Evolutionary conservation across 2,113 vertebrate species (phyloP).

Genomic region (Vulpes lagopus): DNA sequence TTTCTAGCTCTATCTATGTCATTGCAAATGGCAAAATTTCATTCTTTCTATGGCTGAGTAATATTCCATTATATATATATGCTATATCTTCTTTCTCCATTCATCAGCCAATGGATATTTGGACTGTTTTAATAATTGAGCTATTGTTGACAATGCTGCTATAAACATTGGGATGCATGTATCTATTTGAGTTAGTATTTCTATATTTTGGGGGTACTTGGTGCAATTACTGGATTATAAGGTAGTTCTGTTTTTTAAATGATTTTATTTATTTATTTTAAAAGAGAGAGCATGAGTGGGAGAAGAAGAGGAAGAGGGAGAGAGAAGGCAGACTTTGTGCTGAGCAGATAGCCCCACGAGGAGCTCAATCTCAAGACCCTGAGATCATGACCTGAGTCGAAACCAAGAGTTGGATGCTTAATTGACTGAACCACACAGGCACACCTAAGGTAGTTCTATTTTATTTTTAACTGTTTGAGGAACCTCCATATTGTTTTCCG

Average conservation of each 20-base stretch:
- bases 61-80: neutral
- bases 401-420: neutral
- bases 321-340: neutral
- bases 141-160: neutral
- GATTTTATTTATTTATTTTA: neutral
- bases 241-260: neutral
- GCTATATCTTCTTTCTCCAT: neutral
- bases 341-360: neutral
- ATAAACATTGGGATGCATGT: neutral
- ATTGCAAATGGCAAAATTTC: neutral
- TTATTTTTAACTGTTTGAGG: neutral
- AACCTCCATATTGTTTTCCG: neutral
- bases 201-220: neutral
- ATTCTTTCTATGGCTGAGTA: neutral
- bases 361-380: neutral
- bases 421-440: neutral
- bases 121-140: neutral
- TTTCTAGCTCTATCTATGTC: neutral
- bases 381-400: neutral
- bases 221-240: neutral
- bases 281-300: neutral
- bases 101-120: neutral
- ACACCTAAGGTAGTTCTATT: neutral
- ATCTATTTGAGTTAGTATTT: neutral
- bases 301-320: neutral